Evolutionary conservation across 1,140 invertebrate genomes (phyloP).

Genomic region (Bilobella aurantiaca): DNA sequence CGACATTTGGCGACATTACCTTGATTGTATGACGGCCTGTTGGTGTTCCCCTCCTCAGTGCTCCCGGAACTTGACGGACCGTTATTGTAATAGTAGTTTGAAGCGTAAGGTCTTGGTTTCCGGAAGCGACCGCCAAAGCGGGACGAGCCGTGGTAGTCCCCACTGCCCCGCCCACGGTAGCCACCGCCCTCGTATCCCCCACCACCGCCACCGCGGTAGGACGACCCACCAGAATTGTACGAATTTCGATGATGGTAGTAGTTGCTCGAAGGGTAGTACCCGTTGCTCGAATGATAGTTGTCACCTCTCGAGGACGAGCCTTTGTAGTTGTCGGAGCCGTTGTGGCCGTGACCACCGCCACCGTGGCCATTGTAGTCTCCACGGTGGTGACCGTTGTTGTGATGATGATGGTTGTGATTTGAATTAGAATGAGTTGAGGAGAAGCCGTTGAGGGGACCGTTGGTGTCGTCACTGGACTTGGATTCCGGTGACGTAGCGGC

Average conservation of each 20-base stretch:
- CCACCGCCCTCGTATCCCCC: conserved; percentile 12
- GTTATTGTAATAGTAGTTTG: conserved; percentile 19
- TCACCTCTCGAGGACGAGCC: too few species aligned
- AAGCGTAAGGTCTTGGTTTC: conserved; percentile 21
- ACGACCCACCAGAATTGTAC: conserved; percentile 28
- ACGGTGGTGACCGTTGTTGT: conserved; percentile 14
- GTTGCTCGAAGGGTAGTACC: conserved; percentile 1
- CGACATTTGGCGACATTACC: conserved; percentile 19
- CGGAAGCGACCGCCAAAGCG: conserved; percentile 20
- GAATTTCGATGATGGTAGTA: conserved; percentile 22
- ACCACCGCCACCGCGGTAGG: conserved; percentile 8
- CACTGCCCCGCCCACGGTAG: conserved; percentile 15
- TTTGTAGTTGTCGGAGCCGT: not conserved
- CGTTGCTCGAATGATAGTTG: conserved; percentile 7
- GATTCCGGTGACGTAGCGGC: not conserved
- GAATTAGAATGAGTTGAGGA: not conserved
- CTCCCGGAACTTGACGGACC: not conserved
- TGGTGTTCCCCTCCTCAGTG: conserved; percentile 16
- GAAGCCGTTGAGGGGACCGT: not conserved
- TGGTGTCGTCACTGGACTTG: not conserved
- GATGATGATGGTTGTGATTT: not conserved
- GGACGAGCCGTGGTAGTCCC: conserved; percentile 16
- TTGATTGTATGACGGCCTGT: conserved; percentile 30
- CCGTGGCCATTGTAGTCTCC: conserved; percentile 6
- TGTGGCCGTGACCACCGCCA: not conserved